phyloP scores from a whole-genome alignment of 2,113 vertebrate species.

The Caranx melampygus region DNA sequence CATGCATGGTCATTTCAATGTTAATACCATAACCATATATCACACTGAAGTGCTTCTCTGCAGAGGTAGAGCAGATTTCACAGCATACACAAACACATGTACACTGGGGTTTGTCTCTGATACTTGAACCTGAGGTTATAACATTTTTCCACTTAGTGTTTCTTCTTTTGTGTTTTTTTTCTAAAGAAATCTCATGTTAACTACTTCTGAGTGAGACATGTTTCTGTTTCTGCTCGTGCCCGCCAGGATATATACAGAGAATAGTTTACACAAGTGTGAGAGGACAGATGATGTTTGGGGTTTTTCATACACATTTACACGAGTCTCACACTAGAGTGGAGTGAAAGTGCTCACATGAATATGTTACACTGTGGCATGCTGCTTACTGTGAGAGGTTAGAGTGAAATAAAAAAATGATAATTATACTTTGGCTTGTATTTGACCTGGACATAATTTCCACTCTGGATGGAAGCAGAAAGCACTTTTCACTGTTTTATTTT shows the following conservation, averaged over 20 bases:
- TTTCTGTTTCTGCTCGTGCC: background rate
- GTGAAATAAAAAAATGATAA: too few relatives aligned
- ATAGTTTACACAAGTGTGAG: background rate
- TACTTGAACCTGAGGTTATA: background rate
- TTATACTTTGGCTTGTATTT: too few relatives aligned
- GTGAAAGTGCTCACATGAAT: background rate
- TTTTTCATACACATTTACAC: background rate
- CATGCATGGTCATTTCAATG: constrained; percentile 22
- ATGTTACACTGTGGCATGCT: background rate
- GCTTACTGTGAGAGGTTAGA: too few relatives aligned
- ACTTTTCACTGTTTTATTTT: background rate
- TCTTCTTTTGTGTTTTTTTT: background rate
- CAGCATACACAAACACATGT: background rate
- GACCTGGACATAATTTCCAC: background rate
- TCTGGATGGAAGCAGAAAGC: too few relatives aligned
- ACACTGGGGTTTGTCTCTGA: background rate
- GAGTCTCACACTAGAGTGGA: background rate
- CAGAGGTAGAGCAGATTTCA: constrained; percentile 22
- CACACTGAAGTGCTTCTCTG: constrained; percentile 33
- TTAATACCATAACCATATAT: constrained; percentile 59
- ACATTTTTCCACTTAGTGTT: background rate
- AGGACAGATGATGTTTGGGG: background rate
- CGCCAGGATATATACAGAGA: background rate
- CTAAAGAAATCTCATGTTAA: background rate
- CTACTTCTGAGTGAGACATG: background rate